These are phyloP conservation scores for Deilephila porcellus DNA, from an alignment of 2,888 invertebrate genomes.

Conservation along the genomic window DNA sequence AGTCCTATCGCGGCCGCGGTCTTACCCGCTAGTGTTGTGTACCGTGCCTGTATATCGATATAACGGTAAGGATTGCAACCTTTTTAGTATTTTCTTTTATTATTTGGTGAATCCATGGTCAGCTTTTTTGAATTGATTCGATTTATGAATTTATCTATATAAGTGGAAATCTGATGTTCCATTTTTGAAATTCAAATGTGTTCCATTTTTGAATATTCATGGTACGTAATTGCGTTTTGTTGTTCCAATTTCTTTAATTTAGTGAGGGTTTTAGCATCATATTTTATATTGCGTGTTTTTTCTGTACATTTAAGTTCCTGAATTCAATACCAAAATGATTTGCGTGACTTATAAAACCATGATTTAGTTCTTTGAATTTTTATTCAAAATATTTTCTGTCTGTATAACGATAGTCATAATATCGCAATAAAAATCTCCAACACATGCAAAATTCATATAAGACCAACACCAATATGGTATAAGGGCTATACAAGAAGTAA, in stretches of 20 bases:
- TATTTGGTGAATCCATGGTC: not conserved
- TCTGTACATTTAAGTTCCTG: too few species aligned
- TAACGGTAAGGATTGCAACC: slow-evolving; percentile 59
- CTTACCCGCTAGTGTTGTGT: slow-evolving; percentile 56
- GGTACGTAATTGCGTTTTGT: not conserved
- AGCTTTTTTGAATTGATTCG: not conserved
- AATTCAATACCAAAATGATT: too few species aligned
- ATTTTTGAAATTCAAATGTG: not conserved
- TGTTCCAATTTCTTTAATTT: not conserved
- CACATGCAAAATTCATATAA: too few species aligned
- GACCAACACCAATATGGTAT: too few species aligned
- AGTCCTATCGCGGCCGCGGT: slow-evolving; percentile 64
- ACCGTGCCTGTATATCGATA: slow-evolving; percentile 33
- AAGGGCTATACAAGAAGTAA: too few species aligned
- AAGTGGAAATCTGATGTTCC: not conserved
- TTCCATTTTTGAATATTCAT: slow-evolving; percentile 2
- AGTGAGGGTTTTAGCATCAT: too few species aligned
- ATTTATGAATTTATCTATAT: not conserved
- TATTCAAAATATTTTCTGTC: too few species aligned
- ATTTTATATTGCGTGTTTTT: too few species aligned
- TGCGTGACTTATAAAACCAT: too few species aligned
- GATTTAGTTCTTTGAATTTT: too few species aligned
- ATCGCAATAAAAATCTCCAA: too few species aligned
- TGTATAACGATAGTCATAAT: too few species aligned
- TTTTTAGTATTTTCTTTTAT: not conserved